Percentiles rank a stretch among this genome's conserved stretches.
These are phyloP conservation scores for Conus ventricosus DNA, from an alignment of 1,140 invertebrate genomes.

Conservation along the genomic window DNA sequence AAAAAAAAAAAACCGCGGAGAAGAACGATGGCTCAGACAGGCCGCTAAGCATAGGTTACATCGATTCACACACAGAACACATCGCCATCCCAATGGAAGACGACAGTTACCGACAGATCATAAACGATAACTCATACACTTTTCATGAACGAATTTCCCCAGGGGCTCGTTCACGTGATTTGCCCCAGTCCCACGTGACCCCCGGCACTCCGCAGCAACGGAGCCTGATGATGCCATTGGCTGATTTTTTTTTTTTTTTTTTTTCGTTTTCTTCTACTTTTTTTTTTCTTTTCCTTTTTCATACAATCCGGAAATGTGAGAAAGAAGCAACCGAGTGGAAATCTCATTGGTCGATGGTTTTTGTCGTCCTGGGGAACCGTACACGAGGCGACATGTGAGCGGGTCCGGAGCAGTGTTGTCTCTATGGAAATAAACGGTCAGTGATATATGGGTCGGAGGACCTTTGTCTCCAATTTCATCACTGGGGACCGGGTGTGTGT, in stretches of 20 bases:
- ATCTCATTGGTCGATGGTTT: background rate
- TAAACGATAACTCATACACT: constrained; percentile 7
- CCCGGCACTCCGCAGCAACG: background rate
- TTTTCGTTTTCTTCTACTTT: too few species aligned
- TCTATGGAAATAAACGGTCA: background rate
- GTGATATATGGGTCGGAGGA: background rate
- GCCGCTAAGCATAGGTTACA: too few species aligned
- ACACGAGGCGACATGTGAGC: background rate
- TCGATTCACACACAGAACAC: background rate
- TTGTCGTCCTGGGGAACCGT: background rate
- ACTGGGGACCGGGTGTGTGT: too few species aligned
- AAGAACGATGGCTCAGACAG: too few species aligned
- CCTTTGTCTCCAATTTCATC: background rate
- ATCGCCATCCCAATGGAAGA: background rate
- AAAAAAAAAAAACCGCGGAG: too few species aligned
- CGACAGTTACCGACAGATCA: background rate
- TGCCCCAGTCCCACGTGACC: background rate
- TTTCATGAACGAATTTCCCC: background rate
- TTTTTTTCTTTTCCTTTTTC: background rate
- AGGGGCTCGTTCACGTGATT: background rate
- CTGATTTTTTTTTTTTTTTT: background rate
- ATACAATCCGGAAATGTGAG: constrained; percentile 3
- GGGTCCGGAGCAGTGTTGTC: background rate
- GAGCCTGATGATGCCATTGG: background rate
- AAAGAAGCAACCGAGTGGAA: background rate